A percentile compares a stretch with the other conserved stretches of the same genome.
phyloP scores from a whole-genome alignment of 2,888 invertebrate species.

The Drosophila buzzatii region DNA sequence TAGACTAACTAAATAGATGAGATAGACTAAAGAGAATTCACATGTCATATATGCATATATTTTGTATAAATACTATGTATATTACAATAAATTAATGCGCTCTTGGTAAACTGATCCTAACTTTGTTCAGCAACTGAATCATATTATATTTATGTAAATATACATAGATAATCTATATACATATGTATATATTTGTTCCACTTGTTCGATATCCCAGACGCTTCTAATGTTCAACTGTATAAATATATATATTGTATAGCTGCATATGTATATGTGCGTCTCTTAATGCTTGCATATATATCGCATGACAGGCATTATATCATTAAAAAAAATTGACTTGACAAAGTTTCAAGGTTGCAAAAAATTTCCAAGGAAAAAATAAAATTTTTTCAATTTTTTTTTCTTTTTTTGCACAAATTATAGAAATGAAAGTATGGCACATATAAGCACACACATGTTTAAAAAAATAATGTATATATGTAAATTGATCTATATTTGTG shows the following conservation, averaged over 20 bases:
- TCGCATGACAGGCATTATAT: constrained; percentile 45
- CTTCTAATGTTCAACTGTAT: neutral
- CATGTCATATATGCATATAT: too few species aligned
- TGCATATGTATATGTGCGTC: neutral
- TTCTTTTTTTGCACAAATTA: constrained; percentile 9
- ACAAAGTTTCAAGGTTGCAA: constrained; percentile 41
- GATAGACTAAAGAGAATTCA: too few species aligned
- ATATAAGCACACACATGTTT: neutral
- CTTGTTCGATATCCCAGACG: constrained; percentile 28
- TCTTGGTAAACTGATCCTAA: neutral
- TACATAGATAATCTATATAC: neutral
- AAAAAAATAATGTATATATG: neutral
- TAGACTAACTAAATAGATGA: too few species aligned
- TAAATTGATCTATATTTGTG: neutral
- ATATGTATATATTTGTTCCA: neutral
- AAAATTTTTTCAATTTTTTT: constrained; percentile 9
- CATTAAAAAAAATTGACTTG: constrained; percentile 22
- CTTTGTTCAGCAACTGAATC: neutral
- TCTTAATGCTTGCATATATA: constrained; percentile 4
- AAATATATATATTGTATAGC: neutral
- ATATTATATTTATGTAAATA: neutral
- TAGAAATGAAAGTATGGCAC: neutral
- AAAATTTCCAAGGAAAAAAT: constrained; percentile 5
- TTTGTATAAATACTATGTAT: too few species aligned
- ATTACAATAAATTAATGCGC: too few species aligned